phyloP scores from a whole-genome alignment of 2,113 vertebrate species.

The Misgurnus mizolepis region DNA sequence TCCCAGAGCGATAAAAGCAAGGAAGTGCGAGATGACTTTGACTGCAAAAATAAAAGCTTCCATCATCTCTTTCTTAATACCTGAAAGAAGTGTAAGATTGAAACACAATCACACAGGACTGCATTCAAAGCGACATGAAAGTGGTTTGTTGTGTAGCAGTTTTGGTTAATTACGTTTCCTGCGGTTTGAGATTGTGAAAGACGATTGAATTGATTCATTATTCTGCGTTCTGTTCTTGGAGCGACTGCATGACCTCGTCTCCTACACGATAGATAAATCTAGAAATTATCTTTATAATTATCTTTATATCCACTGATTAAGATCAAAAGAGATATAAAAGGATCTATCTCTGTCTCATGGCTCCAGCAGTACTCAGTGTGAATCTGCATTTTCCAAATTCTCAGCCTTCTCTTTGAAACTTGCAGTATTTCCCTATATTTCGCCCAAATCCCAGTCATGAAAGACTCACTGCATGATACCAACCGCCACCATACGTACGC shows the following conservation, averaged over 20 bases:
- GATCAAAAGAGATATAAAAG: no score
- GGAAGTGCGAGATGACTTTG: background rate
- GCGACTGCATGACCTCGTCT: background rate
- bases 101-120: background rate
- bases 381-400: no score
- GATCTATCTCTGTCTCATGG: no score
- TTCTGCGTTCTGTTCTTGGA: background rate
- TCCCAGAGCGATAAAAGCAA: background rate
- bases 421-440: background rate
- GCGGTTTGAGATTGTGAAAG: background rate
- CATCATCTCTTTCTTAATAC: background rate
- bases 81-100: constrained; percentile 16
- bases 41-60: background rate
- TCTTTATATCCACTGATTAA: background rate
- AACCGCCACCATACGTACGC: background rate
- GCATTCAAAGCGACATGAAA: background rate
- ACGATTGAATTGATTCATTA: background rate
- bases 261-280: background rate
- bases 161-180: background rate
- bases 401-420: no score
- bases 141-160: background rate
- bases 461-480: background rate
- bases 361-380: no score
- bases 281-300: background rate
- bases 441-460: background rate